These are phyloP conservation scores for Idaea straminata DNA, from an alignment of 2,888 invertebrate species.

Conservation along the genomic window DNA sequence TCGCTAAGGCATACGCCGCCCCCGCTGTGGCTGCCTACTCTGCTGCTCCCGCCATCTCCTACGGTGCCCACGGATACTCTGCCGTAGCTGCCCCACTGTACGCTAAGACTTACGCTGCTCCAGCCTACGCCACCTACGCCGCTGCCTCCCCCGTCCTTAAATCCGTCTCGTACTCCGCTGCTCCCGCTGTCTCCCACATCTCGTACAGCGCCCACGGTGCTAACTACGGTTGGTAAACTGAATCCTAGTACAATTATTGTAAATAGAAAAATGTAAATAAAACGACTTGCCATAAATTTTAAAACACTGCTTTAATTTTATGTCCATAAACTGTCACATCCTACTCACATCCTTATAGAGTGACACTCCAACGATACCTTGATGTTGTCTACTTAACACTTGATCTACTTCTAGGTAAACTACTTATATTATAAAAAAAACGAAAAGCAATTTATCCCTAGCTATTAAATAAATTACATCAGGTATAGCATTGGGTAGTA, in stretches of 20 bases:
- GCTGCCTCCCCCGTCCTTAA: conserved; percentile 59
- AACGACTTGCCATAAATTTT: conserved; percentile 43
- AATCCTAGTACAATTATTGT: conserved; percentile 44
- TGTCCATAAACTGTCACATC: neutral
- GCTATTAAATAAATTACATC: neutral
- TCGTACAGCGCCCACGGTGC: conserved; percentile 83
- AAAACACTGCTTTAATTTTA: conserved; percentile 21
- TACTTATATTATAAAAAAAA: neutral
- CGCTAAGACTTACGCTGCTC: conserved; percentile 37
- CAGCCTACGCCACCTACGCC: conserved; percentile 50
- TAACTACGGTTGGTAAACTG: conserved; percentile 82
- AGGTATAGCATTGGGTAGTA: neutral
- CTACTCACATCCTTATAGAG: neutral
- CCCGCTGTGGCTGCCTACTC: conserved; percentile 51
- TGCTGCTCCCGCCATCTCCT: conserved; percentile 43
- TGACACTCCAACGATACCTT: neutral
- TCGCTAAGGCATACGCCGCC: conserved; percentile 43
- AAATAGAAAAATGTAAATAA: conserved; percentile 50
- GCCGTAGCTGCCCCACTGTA: conserved; percentile 51
- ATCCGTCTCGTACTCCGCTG: conserved; percentile 78
- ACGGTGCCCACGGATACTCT: conserved; percentile 42
- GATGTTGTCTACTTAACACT: neutral
- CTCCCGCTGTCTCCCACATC: conserved; percentile 82
- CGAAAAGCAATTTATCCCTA: neutral
- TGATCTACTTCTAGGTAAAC: neutral